Base-by-base conservation (phyloP, 2,113 vertebrate genomes). In the Vulpes vulpes region DNA sequence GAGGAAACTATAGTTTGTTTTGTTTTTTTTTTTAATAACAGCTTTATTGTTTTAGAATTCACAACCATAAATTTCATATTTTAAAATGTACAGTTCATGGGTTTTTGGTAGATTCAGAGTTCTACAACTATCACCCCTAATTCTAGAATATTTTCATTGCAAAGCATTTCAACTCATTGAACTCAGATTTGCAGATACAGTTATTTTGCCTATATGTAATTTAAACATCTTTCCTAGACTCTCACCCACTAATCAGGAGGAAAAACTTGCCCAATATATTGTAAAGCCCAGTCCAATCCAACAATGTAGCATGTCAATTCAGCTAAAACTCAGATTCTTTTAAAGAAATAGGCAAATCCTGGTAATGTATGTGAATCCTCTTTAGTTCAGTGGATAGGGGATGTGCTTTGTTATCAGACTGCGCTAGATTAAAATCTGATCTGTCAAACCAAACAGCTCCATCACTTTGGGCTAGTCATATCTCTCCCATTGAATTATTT, bases 171-270 rank as follows among this genome's bases (percentile, higher is more conserved):
- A 43, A 43, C 43, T 43, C 43, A 74, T 74, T 97, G 74, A 74
- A n/a, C n/a, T n/a, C n/a, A 82, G 23, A 74, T 69, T 4, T 10
- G 11, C 25, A 14, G 55, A 43, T 83, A 49, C 11, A 49, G 14
- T 53, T 85, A 64, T 96, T 94, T 93, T 81, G 16, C 69, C 87
- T 57, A 10, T 64, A 62, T 89, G 30, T 78, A 27, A 78, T 81
- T 89, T 89, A 82, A 89, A 82, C 57, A 60, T 89, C 30, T 16
- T 74, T 5, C 51, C 32, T 95, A 69, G 27, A 57, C 2, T 25
- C 30, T 32, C 60, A 51, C 5, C 5, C 25, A 69, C 32, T 35
- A 38, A 53, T 57, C 19, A 80, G 38, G 30, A n/a, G 3, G 59
- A 8, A 51, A 30, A 74, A 79, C 25, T 8, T 60, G 12, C 60